A percentile compares a stretch with the other conserved stretches of the same genome.
phyloP scores from a whole-genome alignment of 1,140 invertebrate genomes.

The Lanistes nyassanus region DNA sequence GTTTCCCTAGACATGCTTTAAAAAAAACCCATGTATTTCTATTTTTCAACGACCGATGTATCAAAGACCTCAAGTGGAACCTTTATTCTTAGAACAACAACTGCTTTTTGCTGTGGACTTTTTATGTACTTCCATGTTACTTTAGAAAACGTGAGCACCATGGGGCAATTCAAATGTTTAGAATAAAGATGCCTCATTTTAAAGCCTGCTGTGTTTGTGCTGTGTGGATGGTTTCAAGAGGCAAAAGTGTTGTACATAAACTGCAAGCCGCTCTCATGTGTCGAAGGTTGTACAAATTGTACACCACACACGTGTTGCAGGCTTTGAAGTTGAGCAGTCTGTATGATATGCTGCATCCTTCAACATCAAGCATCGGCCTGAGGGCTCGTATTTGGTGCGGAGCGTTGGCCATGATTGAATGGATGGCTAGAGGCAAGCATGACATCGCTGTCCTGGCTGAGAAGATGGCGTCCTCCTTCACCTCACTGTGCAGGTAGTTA shows the following conservation, averaged over 20 bases:
- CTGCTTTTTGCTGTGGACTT: too few relatives aligned
- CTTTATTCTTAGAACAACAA: too few relatives aligned
- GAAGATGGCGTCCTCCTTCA: constrained; percentile 34
- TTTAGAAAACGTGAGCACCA: too few relatives aligned
- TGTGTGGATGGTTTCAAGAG: too few relatives aligned
- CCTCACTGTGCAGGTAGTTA: constrained; percentile 33
- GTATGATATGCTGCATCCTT: constrained; percentile 45
- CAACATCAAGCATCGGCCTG: constrained; percentile 18
- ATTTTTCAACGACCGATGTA: too few relatives aligned
- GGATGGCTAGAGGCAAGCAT: constrained; percentile 24
- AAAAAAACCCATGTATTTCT: neutral
- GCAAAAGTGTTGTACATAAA: too few relatives aligned
- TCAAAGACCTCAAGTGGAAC: too few relatives aligned
- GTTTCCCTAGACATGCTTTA: neutral
- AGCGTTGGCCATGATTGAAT: constrained; percentile 34
- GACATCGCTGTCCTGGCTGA: constrained; percentile 37
- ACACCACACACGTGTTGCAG: constrained; percentile 23
- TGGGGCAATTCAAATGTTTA: too few relatives aligned
- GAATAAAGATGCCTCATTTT: too few relatives aligned
- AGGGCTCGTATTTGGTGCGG: constrained; percentile 35
- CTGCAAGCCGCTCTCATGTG: neutral
- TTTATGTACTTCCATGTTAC: too few relatives aligned
- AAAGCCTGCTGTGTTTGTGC: too few relatives aligned
- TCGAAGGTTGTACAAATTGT: neutral
- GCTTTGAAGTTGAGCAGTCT: constrained; percentile 40